These are phyloP conservation scores for Formicarius rufipectus DNA, from an alignment of 2,113 vertebrate species.

Conservation along the genomic window DNA sequence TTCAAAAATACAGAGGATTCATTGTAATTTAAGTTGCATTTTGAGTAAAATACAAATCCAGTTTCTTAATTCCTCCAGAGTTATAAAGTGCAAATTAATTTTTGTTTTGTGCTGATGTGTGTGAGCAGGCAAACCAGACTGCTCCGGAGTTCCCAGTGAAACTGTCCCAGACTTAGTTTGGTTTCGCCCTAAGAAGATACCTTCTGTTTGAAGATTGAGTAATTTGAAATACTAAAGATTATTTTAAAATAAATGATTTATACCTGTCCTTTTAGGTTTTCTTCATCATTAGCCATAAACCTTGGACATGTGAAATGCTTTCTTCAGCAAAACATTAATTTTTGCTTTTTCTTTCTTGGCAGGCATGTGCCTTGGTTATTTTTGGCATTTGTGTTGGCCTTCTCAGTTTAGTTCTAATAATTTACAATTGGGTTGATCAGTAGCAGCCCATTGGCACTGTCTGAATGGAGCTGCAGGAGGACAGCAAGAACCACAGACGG, in stretches of 20 bases:
- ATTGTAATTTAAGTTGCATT: background rate
- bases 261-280: background rate
- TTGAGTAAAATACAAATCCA: background rate
- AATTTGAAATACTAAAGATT: background rate
- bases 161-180: background rate
- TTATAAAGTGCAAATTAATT: background rate
- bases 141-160: background rate
- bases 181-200: background rate
- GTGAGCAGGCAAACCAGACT: background rate
- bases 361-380: slow-evolving; percentile 84
- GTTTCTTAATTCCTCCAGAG: background rate
- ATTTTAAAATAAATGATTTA: background rate
- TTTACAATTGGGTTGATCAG: slow-evolving; percentile 79
- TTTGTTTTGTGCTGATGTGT: background rate
- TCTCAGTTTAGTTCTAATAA: slow-evolving; percentile 84
- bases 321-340: background rate
- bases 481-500: background rate
- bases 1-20: background rate
- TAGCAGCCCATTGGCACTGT: background rate
- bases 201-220: background rate
- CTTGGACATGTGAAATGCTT: background rate
- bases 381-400: slow-evolving; percentile 86
- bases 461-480: background rate
- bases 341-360: slow-evolving; percentile 52
- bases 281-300: background rate